phyloP scores from a whole-genome alignment of 2,888 invertebrate genomes.

The Napeogenes inachia region DNA sequence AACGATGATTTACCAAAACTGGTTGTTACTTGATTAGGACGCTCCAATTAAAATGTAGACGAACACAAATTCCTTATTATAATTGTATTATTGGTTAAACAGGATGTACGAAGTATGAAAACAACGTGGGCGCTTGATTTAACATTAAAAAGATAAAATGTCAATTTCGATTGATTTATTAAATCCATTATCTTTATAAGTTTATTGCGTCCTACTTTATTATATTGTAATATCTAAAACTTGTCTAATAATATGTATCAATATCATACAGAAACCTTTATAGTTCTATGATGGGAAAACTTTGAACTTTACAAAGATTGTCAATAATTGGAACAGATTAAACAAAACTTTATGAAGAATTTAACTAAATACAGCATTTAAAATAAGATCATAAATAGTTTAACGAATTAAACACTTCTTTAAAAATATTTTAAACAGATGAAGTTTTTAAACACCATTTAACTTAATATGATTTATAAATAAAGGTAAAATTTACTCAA shows the following conservation, averaged over 20 bases:
- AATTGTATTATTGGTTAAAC: background rate
- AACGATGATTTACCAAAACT: conserved; percentile 2
- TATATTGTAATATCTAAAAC: background rate
- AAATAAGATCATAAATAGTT: too few relatives aligned
- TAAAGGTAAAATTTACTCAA: background rate
- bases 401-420: too few relatives aligned
- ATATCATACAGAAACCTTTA: too few relatives aligned
- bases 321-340: too few relatives aligned
- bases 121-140: background rate
- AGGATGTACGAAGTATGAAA: background rate
- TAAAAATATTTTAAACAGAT: too few relatives aligned
- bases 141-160: background rate
- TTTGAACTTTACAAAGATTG: too few relatives aligned
- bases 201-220: background rate
- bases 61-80: background rate
- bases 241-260: too few relatives aligned
- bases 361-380: too few relatives aligned
- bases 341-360: too few relatives aligned
- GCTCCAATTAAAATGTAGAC: background rate
- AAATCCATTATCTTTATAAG: background rate
- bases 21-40: background rate
- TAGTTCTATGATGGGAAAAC: too few relatives aligned
- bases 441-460: too few relatives aligned
- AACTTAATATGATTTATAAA: too few relatives aligned
- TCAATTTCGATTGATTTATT: background rate